A percentile compares a stretch with the other conserved stretches of the same genome.
Conservation (phyloP, 2,888 invertebrate genomes). For the Coenonympha glycerion region DNA sequence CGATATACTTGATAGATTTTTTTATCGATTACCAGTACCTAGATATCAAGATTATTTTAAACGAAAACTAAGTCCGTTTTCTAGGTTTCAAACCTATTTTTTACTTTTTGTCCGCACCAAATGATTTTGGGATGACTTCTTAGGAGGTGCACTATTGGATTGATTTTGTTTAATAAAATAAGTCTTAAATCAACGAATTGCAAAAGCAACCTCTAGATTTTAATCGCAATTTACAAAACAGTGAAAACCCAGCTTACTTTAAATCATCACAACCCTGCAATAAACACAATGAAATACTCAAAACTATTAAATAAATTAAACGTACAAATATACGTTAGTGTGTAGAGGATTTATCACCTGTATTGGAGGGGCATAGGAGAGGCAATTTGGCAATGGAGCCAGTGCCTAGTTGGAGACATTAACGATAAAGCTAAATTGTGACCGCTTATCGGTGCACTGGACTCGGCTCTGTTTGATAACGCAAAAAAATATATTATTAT, state of each 20-base stretch:
- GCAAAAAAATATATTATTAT: background rate
- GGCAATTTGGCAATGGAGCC: constrained; percentile 26
- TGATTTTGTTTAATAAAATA: no score
- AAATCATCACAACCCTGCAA: no score
- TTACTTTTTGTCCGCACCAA: no score
- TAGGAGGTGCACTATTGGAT: no score
- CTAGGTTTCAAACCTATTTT: no score
- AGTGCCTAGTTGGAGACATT: constrained; percentile 23
- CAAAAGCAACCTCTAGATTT: no score
- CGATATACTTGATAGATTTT: background rate
- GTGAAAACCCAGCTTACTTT: no score
- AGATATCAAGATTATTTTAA: no score
- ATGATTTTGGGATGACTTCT: no score
- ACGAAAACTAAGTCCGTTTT: no score
- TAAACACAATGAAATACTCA: background rate
- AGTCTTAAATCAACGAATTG: no score
- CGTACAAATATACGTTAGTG: background rate
- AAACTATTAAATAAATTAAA: background rate
- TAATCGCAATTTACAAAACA: no score
- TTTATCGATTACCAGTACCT: background rate
- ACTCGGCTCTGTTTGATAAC: background rate
- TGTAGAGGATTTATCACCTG: constrained; percentile 22
- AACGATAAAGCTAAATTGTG: constrained; percentile 28
- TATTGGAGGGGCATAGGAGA: constrained; percentile 13
- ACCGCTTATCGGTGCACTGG: constrained; percentile 20